phyloP scores from a whole-genome alignment of 35 echinoderm and acorn worm species.

The Chiridota heheva region DNA sequence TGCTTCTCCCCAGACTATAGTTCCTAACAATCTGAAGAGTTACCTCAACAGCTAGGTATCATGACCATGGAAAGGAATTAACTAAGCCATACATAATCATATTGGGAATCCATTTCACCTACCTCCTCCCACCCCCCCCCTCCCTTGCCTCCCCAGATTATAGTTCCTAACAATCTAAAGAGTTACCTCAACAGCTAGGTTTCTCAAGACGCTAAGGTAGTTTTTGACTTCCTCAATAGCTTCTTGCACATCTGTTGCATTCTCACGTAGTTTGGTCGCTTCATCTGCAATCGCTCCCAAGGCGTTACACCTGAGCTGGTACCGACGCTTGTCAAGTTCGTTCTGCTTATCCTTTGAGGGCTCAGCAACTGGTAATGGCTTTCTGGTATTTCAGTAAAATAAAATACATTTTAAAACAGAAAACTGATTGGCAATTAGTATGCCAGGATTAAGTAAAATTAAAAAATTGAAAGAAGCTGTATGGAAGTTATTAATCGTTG shows the following conservation, averaged over 20 bases:
- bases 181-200: constrained; percentile 87
- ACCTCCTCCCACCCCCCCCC: no score
- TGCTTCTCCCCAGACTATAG: no score
- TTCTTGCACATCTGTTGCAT: constrained; percentile 95
- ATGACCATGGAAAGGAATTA: no score
- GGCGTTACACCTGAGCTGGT: constrained; percentile 59
- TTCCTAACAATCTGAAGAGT: no score
- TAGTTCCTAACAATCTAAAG: neutral
- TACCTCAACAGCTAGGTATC: no score
- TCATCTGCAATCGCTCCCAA: constrained; percentile 57
- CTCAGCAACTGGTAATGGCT: constrained; percentile 69
- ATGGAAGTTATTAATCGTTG: no score
- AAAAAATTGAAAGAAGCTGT: no score
- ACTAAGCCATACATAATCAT: neutral
- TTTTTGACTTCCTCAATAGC: constrained; percentile 89
- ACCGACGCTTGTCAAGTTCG: constrained; percentile 81
- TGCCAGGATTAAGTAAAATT: no score
- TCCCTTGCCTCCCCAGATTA: neutral
- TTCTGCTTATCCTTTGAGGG: constrained; percentile 73
- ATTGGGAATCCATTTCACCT: neutral
- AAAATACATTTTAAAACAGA: no score
- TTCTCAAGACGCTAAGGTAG: constrained; percentile 71
- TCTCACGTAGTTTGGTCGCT: constrained; percentile 83
- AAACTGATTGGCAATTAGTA: no score
- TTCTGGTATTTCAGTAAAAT: constrained; percentile 50